Evolutionary conservation across 2,113 vertebrate species (phyloP).

Genomic region (Poecilia latipinna): DNA sequence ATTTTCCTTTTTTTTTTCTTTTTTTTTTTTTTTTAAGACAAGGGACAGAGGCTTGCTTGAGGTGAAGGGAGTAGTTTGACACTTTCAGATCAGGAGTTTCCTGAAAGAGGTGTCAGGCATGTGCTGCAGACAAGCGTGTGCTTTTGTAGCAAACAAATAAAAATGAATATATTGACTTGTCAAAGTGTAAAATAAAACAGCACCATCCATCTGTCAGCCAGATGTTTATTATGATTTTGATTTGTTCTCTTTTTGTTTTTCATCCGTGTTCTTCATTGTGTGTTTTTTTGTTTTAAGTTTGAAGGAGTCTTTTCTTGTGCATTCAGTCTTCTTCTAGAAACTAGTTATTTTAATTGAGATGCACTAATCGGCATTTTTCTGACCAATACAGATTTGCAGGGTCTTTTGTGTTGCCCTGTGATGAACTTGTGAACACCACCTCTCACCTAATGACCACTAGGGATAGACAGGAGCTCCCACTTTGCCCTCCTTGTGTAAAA

Average conservation of each 20-base stretch:
- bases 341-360: background rate
- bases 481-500: too few relatives aligned
- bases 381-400: background rate
- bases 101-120: background rate
- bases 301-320: background rate
- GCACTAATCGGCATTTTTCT: background rate
- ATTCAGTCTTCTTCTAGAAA: background rate
- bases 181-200: background rate
- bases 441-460: too few relatives aligned
- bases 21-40: conserved; percentile 8
- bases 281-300: background rate
- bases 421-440: too few relatives aligned
- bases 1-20: conserved; percentile 2
- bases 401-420: too few relatives aligned
- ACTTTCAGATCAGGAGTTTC: background rate
- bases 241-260: background rate
- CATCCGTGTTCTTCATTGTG: background rate
- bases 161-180: background rate
- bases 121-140: background rate
- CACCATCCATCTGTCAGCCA: background rate
- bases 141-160: background rate
- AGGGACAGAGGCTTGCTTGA: conserved; percentile 61
- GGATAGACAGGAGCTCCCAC: too few relatives aligned
- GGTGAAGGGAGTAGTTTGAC: conserved; percentile 11
- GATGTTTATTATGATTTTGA: background rate